Evolutionary conservation across 2,888 invertebrate genomes (phyloP).

Genomic region (Plagodis dolabraria): DNA sequence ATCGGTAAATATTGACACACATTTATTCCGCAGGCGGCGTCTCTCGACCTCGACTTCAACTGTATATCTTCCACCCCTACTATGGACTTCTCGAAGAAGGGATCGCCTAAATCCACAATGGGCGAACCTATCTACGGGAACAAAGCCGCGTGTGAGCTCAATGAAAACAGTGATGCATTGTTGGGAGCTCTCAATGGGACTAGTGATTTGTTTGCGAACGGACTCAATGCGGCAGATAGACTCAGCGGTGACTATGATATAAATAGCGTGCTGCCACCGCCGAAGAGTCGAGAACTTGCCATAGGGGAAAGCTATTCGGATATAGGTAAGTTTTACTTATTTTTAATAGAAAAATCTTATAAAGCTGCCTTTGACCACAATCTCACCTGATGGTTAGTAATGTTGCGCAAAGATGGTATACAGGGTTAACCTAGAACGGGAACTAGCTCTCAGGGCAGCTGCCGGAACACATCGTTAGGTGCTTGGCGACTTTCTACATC

Average conservation of each 20-base stretch:
- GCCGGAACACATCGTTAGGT: no score
- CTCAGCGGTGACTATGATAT: constrained; percentile 81
- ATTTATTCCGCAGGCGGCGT: constrained; percentile 57
- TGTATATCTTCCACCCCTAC: constrained; percentile 77
- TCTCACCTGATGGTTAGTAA: no score
- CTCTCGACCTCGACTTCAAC: constrained; percentile 79
- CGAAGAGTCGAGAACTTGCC: constrained; percentile 78
- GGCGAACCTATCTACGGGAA: constrained; percentile 79
- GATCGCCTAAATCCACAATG: constrained; percentile 74
- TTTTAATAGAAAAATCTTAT: not conserved
- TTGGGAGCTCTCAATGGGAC: constrained; percentile 71
- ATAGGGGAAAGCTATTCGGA: constrained; percentile 83
- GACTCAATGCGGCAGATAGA: constrained; percentile 65
- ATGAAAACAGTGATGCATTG: constrained; percentile 71
- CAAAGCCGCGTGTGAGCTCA: constrained; percentile 74
- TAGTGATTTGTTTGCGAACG: constrained; percentile 76
- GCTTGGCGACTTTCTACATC: no score
- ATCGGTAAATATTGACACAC: constrained; percentile 15
- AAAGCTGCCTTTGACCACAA: no score
- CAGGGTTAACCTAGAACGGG: no score
- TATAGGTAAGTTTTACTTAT: constrained; percentile 66
- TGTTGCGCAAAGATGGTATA: no score
- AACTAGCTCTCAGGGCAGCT: no score
- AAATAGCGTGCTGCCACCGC: constrained; percentile 77
- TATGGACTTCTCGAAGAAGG: constrained; percentile 75